Percentiles rank a stretch among this genome's conserved stretches.
Evolutionary conservation across 2,797 vertebrate genomes (phyloP).

Genomic region (Toxotes lorentzi): DNA sequence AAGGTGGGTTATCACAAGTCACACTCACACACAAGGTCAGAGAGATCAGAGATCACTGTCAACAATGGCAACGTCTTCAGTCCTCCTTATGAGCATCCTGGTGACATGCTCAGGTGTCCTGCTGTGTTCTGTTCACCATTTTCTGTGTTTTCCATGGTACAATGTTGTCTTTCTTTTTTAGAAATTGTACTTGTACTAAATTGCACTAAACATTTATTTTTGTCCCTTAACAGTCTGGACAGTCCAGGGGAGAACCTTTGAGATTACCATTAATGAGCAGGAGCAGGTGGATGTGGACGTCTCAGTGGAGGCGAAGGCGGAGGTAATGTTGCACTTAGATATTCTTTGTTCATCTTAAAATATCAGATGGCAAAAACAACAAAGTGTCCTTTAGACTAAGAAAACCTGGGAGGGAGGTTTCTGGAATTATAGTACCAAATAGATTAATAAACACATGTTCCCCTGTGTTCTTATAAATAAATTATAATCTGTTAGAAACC

Average conservation of each 20-base stretch:
- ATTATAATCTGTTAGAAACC: background rate
- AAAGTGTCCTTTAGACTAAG: too few relatives aligned
- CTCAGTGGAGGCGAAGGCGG: background rate
- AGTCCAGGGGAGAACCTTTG: conserved; percentile 41
- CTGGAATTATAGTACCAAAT: too few relatives aligned
- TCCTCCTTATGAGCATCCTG: conserved; percentile 63
- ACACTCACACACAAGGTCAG: background rate
- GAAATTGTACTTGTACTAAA: background rate
- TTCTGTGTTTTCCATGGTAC: background rate
- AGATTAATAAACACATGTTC: too few relatives aligned
- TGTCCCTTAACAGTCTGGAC: conserved; percentile 52
- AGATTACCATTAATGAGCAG: conserved; percentile 40
- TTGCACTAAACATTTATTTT: background rate
- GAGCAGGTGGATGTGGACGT: conserved; percentile 38
- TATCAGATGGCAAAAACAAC: background rate
- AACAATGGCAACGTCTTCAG: conserved; percentile 48
- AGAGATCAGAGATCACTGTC: background rate
- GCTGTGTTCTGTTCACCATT: background rate
- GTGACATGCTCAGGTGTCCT: conserved; percentile 59
- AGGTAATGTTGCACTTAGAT: conserved; percentile 29
- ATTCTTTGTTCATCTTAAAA: background rate
- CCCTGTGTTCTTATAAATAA: too few relatives aligned
- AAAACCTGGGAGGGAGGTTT: too few relatives aligned
- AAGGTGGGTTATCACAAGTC: background rate
- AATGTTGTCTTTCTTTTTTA: background rate